Evolutionary conservation across 2,888 invertebrate species (phyloP).

Genomic region (Napeogenes inachia): DNA sequence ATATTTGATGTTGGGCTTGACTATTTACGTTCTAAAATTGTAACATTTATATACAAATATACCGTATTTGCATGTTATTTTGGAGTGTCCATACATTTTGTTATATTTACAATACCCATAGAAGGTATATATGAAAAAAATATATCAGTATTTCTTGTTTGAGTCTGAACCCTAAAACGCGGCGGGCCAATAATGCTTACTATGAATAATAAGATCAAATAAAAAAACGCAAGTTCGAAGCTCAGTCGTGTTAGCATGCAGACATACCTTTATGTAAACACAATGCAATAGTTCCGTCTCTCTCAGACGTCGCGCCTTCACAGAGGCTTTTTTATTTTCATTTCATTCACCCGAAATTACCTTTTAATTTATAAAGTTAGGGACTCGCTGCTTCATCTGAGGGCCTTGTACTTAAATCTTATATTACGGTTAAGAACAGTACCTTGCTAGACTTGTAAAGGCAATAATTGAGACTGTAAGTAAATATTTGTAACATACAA

Average conservation of each 20-base stretch:
- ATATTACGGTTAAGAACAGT: no score
- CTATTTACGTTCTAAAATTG: background rate
- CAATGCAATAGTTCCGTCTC: slow-evolving; percentile 57
- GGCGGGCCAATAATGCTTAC: slow-evolving; percentile 61
- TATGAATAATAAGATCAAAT: slow-evolving; percentile 72
- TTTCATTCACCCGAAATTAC: slow-evolving; percentile 52
- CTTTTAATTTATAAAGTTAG: slow-evolving; percentile 49
- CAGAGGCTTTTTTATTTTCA: slow-evolving; percentile 44
- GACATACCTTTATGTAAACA: slow-evolving; percentile 69
- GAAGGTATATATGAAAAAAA: background rate
- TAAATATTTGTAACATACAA: no score
- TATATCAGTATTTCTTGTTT: background rate
- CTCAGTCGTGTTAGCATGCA: slow-evolving; percentile 69
- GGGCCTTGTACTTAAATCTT: no score
- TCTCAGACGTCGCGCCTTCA: slow-evolving; percentile 38
- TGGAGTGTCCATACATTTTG: no score
- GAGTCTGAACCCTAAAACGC: slow-evolving; percentile 30
- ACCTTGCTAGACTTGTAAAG: no score
- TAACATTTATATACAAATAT: no score
- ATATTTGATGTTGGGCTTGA: background rate
- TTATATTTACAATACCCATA: no score
- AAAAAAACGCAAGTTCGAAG: slow-evolving; percentile 56
- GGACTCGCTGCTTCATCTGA: slow-evolving; percentile 15
- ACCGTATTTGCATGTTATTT: no score
- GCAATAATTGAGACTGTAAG: no score